A percentile compares a stretch with the other conserved stretches of the same genome.
phyloP scores from a whole-genome alignment of 92 coral and sea anemone genomes.

The Epizoanthus rinbou region DNA sequence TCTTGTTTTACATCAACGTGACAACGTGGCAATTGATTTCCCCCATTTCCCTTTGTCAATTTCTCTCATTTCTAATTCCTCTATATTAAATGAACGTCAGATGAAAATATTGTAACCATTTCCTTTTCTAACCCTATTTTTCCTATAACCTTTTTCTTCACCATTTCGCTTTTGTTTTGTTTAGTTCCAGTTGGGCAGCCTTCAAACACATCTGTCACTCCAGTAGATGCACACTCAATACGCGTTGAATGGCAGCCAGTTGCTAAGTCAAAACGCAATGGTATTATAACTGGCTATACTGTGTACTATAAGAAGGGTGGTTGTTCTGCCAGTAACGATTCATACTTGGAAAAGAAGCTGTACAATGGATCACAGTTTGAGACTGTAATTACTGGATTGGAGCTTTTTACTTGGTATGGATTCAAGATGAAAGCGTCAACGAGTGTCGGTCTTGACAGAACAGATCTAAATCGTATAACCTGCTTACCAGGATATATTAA shows the following conservation, averaged over 20 bases:
- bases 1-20: no score
- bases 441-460: constrained; percentile 19
- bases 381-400: neutral
- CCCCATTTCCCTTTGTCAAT: no score
- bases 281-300: constrained; percentile 20
- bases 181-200: constrained; percentile 39
- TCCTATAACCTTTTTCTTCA: no score
- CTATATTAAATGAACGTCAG: no score
- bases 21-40: no score
- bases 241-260: constrained; percentile 12
- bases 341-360: neutral
- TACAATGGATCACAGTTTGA: neutral
- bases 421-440: constrained; percentile 19
- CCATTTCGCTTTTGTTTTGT: no score
- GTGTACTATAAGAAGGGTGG: constrained; percentile 18
- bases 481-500: neutral
- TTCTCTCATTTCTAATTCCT: no score
- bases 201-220: neutral
- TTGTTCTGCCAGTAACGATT: neutral
- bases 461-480: neutral
- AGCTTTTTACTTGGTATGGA: constrained; percentile 8
- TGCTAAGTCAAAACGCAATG: neutral
- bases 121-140: no score
- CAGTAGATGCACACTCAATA: constrained; percentile 10
- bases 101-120: no score